Evolutionary conservation across 2,888 invertebrate species (phyloP), one percentile per base, ranked within the genome.

Genomic region (Clistopyga incitator): DNA sequence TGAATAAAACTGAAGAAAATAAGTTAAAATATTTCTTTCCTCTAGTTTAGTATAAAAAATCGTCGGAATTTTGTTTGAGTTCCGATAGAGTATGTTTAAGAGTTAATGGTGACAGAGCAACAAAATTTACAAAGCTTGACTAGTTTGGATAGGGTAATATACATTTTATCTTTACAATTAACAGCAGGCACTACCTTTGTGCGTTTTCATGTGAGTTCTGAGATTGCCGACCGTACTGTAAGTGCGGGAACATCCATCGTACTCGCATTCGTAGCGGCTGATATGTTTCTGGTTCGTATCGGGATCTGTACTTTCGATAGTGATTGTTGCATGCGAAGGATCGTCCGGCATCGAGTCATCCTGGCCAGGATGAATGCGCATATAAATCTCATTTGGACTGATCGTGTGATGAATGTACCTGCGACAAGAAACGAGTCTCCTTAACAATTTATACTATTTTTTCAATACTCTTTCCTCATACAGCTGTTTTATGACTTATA

Each of bases 221-320:
- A 99, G 94, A 94, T 99, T 99, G 72, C 98, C 98, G 87, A 98
- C 96, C 6, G 98, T 98, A 92, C 98, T 98, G 93, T 98, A 98
- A 77, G 97, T 97, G 88, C 98, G 95, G 85, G 95, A 95, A 93
- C 98, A 98, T 18, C 97, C 97, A 84, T 97, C 96, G 93, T 97
- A 98, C 94, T 98, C 97, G 94, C 98, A 99, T 90, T 95, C 95
- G 93, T 97, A 98, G 88, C 98, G 94, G 88, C 96, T 96, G 54
- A 95, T 94, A 89, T 95, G 95, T 70, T 94, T 94, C 88, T 95
- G 95, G 90, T 94, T 94, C 52, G 94, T 95, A 77, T 94, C 93
- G 67, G 95, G 94, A 92, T 96, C 94, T 38, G 94, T 94, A 82
- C 94, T 95, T 93, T 96, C 96, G 88, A 96, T 95, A 74, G 95